Evolutionary conservation across 2,113 vertebrate species (phyloP).

Genomic region (Phaethon lepturus): DNA sequence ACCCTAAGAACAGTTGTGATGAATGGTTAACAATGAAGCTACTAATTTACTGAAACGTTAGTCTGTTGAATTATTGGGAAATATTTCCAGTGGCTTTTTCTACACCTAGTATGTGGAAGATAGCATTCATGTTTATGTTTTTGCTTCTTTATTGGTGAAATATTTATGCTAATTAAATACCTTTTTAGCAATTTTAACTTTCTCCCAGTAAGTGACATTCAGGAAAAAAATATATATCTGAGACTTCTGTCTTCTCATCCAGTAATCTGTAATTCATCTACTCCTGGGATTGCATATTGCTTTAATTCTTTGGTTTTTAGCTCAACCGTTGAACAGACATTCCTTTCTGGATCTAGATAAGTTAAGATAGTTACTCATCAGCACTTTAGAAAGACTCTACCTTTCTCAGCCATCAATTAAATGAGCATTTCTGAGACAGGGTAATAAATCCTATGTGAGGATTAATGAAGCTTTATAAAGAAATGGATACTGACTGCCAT

Average conservation of each 20-base stretch:
- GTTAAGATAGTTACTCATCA: slow-evolving; percentile 6
- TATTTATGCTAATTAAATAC: not conserved
- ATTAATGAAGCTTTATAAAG: slow-evolving; percentile 17
- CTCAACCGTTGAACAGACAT: not conserved
- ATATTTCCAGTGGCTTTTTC: not conserved
- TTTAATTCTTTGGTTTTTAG: slow-evolving; percentile 9
- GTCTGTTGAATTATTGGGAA: not conserved
- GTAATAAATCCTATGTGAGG: not conserved
- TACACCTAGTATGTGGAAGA: not conserved
- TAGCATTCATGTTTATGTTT: not conserved
- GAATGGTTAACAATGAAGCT: not conserved
- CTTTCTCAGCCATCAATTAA: slow-evolving; percentile 9
- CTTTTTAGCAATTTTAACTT: not conserved
- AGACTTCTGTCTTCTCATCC: not conserved
- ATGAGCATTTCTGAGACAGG: not conserved
- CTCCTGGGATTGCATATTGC: not conserved
- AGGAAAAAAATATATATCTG: not conserved
- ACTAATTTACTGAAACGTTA: slow-evolving; percentile 1
- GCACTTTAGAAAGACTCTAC: not conserved
- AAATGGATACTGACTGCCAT: not conserved
- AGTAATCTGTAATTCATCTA: not conserved
- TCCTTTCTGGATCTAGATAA: not conserved
- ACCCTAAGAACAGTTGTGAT: not conserved
- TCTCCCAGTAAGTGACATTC: not conserved
- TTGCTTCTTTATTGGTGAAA: not conserved